Evolutionary conservation across 1,140 invertebrate species (phyloP).

Genomic region (Semibalanus balanoides): DNA sequence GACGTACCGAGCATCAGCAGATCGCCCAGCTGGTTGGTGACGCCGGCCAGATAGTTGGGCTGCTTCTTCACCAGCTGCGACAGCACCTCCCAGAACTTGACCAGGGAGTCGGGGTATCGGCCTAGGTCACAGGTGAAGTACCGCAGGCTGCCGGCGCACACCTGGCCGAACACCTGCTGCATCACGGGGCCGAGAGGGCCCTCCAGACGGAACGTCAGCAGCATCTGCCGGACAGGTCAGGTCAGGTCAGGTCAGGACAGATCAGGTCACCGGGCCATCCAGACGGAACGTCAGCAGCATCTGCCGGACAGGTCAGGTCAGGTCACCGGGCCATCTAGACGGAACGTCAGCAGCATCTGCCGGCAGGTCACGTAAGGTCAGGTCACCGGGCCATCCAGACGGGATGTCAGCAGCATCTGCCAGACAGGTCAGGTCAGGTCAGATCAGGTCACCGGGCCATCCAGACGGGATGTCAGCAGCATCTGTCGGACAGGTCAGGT

Average conservation of each 20-base stretch:
- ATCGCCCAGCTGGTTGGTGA: background rate
- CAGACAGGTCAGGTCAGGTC: background rate
- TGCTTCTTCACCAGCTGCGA: background rate
- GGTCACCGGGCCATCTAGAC: too few species aligned
- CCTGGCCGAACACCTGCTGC: background rate
- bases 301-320: background rate
- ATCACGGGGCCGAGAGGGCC: background rate
- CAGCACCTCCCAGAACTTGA: background rate
- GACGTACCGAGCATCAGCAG: background rate
- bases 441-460: background rate
- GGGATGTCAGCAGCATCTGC: background rate
- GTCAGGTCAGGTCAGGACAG: background rate
- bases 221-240: background rate
- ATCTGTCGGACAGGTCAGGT: too few species aligned
- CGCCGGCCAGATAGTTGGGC: background rate
- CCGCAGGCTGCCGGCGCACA: background rate
- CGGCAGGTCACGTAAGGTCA: too few species aligned
- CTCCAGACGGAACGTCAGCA: background rate
- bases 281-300: too few species aligned
- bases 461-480: too few species aligned
- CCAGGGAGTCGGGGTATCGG: background rate
- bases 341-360: too few species aligned
- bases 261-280: background rate
- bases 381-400: background rate
- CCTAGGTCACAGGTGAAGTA: background rate